Percentiles rank a stretch among this genome's conserved stretches.
These are phyloP conservation scores for Trogon melanurus DNA, from an alignment of 2,113 vertebrate species.

Conservation along the genomic window DNA sequence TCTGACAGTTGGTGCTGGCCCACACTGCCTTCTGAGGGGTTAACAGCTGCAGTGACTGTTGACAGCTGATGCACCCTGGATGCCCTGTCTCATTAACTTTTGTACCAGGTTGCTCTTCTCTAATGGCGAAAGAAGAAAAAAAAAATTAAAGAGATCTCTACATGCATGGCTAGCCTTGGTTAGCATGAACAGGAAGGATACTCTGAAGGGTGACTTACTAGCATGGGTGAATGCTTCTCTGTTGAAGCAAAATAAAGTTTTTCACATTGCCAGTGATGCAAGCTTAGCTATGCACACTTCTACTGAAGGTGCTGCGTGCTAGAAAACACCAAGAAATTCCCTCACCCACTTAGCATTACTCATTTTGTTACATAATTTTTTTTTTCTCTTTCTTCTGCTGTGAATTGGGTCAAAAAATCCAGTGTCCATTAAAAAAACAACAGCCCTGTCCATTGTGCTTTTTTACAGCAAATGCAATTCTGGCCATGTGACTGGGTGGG, in stretches of 20 bases:
- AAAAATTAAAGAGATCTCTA: neutral
- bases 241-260: slow-evolving; percentile 22
- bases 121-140: slow-evolving; percentile 32
- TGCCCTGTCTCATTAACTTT: slow-evolving; percentile 8
- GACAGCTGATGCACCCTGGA: slow-evolving; percentile 60
- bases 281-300: neutral
- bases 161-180: slow-evolving; percentile 77
- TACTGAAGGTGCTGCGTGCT: neutral
- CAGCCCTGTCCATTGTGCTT: neutral
- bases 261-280: slow-evolving; percentile 8
- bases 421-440: neutral
- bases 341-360: slow-evolving; percentile 37
- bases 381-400: neutral
- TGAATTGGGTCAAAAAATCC: neutral
- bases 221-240: slow-evolving; percentile 5
- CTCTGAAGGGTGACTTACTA: slow-evolving; percentile 41
- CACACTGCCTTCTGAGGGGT: slow-evolving; percentile 4
- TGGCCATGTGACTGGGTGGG: neutral
- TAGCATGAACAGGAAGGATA: slow-evolving; percentile 70
- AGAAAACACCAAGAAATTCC: slow-evolving; percentile 71
- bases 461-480: neutral
- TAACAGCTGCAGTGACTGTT: slow-evolving; percentile 72
- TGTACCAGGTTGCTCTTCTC: slow-evolving; percentile 3
- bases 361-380: slow-evolving; percentile 2
- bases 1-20: slow-evolving; percentile 52